These are phyloP conservation scores for Phalanger gymnotis DNA, from an alignment of 2,797 vertebrate genomes.

Conservation along the genomic window DNA sequence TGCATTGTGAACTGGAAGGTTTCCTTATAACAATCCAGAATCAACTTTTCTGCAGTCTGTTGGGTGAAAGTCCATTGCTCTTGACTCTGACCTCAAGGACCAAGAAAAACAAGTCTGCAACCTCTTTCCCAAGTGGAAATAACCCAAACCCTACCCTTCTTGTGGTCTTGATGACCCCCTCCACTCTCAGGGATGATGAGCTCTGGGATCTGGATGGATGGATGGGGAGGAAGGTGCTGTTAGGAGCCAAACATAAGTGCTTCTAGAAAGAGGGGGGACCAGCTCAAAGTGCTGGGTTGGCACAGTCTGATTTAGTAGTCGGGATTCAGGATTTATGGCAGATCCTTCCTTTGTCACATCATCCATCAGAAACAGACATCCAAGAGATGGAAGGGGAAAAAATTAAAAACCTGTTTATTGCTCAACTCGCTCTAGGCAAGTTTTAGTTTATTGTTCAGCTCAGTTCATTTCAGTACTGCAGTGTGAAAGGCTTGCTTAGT, in stretches of 20 bases:
- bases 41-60: not conserved
- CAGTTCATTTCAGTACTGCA: conserved; percentile 85
- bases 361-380: conserved; percentile 87
- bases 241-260: conserved; percentile 37
- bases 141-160: not conserved
- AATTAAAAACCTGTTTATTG: conserved; percentile 91
- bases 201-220: not conserved
- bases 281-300: conserved; percentile 67
- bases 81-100: not conserved
- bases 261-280: not conserved
- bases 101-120: not conserved
- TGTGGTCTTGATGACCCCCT: not conserved
- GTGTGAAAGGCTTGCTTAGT: conserved; percentile 84
- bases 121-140: not conserved
- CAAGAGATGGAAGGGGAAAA: conserved; percentile 83
- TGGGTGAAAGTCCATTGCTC: not conserved
- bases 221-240: not conserved
- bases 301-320: conserved; percentile 85
- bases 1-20: not conserved
- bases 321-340: conserved; percentile 86
- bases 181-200: accelerated
- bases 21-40: not conserved
- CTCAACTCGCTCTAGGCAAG: conserved; percentile 88
- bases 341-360: conserved; percentile 85
- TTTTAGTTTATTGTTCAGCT: conserved; percentile 89